phyloP scores from a whole-genome alignment of 35 echinoderm and acorn worm genomes.

The Nesometra sesokonis region DNA sequence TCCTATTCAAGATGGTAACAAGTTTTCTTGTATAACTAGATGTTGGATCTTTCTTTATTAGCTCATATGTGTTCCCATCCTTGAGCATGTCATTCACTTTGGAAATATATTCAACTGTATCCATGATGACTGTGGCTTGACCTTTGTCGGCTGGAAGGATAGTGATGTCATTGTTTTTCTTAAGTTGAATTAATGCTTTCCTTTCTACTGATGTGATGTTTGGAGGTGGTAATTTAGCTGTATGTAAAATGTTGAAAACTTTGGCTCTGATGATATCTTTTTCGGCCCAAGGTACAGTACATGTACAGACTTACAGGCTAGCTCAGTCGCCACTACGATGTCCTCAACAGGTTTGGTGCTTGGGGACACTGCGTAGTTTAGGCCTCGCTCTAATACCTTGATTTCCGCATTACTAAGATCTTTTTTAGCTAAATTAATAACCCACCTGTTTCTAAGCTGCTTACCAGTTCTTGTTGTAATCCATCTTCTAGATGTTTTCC shows the following conservation, averaged over 20 bases:
- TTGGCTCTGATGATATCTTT: neutral
- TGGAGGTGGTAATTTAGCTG: neutral
- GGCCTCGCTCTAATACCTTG: neutral
- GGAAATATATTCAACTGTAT: too few relatives aligned
- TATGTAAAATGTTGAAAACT: neutral
- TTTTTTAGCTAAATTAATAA: neutral
- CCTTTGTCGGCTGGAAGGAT: neutral
- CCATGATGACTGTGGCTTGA: neutral
- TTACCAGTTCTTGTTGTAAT: neutral
- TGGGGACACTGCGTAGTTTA: neutral
- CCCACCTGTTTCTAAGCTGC: neutral
- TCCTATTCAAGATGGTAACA: too few relatives aligned
- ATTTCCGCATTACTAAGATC: neutral
- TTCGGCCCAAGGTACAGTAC: too few relatives aligned
- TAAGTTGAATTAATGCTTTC: neutral
- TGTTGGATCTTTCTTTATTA: too few relatives aligned
- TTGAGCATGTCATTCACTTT: too few relatives aligned
- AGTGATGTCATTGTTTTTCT: neutral
- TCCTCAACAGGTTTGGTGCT: neutral
- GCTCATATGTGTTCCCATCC: too few relatives aligned
- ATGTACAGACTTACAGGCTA: neutral
- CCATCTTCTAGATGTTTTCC: neutral
- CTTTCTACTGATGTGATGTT: neutral
- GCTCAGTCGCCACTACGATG: neutral
- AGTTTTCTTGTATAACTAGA: too few relatives aligned